Conservation (phyloP, 2,113 vertebrate genomes). For the Artemisiospiza belli region DNA sequence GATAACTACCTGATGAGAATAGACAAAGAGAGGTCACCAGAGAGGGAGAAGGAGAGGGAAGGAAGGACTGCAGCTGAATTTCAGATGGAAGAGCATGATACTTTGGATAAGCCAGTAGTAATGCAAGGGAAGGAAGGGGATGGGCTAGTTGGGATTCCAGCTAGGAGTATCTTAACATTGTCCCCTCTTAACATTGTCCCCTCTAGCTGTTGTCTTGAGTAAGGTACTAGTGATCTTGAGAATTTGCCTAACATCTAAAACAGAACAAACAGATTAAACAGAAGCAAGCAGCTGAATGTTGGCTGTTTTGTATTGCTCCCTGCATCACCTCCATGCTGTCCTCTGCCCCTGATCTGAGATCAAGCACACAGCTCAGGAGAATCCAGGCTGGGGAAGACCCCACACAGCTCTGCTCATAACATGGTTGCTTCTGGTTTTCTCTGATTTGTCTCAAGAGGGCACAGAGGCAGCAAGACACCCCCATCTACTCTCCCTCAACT, state of each 20-base stretch:
- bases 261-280: neutral
- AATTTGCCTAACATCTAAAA: neutral
- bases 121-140: neutral
- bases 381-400: neutral
- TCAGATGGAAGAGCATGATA: neutral
- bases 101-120: neutral
- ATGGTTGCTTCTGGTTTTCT: neutral
- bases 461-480: neutral
- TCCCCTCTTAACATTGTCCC: neutral
- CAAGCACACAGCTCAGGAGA: neutral
- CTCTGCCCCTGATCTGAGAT: neutral
- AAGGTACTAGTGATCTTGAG: neutral
- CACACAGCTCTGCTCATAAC: neutral
- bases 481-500: neutral
- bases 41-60: neutral
- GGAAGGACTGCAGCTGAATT: neutral
- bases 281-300: neutral
- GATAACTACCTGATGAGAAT: neutral
- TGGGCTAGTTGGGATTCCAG: neutral
- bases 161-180: neutral
- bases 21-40: neutral
- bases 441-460: neutral
- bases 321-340: neutral
- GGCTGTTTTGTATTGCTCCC: neutral
- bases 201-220: neutral